Percentiles rank a stretch among this genome's conserved stretches.
phyloP scores from a whole-genome alignment of 2,113 vertebrate species.

The Barbus barbus region DNA sequence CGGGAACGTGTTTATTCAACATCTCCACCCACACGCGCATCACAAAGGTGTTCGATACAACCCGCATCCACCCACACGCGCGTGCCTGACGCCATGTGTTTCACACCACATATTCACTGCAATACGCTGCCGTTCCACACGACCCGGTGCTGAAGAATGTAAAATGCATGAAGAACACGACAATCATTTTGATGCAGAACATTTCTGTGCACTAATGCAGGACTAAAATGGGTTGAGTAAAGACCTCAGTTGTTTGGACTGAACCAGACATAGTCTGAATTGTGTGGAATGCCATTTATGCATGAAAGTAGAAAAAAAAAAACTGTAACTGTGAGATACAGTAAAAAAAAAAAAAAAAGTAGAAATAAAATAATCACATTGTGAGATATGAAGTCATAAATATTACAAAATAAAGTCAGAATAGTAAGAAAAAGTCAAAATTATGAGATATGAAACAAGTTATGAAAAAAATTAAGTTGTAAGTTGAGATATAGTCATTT shows the following conservation, averaged over 20 bases:
- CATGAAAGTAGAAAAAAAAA: neutral
- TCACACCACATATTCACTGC: constrained; percentile 4
- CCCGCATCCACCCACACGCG: constrained; percentile 46
- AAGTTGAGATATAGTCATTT: no score
- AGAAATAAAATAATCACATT: neutral
- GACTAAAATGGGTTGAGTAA: neutral
- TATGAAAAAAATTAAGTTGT: no score
- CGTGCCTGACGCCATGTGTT: constrained; percentile 19
- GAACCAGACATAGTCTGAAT: neutral
- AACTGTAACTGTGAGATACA: neutral
- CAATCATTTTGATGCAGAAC: neutral
- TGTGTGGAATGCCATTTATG: neutral
- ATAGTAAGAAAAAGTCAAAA: no score
- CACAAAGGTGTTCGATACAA: constrained; percentile 43
- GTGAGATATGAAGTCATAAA: neutral
- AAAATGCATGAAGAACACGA: neutral
- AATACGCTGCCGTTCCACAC: constrained; percentile 19
- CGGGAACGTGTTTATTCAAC: constrained; percentile 52
- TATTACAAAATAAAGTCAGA: no score
- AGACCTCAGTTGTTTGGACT: neutral
- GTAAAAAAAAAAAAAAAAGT: neutral
- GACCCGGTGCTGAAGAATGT: neutral
- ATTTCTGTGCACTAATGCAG: neutral
- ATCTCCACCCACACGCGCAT: constrained; percentile 39
- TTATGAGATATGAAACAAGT: no score